Base-by-base conservation (phyloP, 1,140 invertebrate species). In the Trichonephila clavata region DNA sequence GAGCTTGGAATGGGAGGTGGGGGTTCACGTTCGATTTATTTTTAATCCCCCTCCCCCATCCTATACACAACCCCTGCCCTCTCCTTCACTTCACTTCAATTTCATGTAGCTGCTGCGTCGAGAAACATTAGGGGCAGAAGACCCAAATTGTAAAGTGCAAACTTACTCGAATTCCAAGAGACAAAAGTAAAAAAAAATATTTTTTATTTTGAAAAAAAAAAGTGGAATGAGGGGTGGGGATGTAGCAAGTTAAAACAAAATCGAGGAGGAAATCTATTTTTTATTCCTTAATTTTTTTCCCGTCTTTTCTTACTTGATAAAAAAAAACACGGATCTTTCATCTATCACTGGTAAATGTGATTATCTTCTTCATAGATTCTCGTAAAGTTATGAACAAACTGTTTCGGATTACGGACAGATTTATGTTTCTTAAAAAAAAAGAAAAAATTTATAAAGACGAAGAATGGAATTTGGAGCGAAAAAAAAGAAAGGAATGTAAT, bases 301-400 rank as follows among this genome's bases (percentile, higher is more conserved):
- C 61, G n/a, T 5, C 14, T 59, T 80, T 80, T 60, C 14, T 90
- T 77, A 24, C 21, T 39, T 14, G 16, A 24, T 10, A 21, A 68
- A n/a, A 57, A 84, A 92, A 90, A 92, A 71, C 21, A 50, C 5
- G 27, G 81, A 86, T 77, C 27, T 83, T 86, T 86, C 91, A 92
- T 92, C 83, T 92, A 92, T 92, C 91, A 92, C n/a, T 61, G 77
- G 91, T 16, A 86, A 92, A 92, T 92, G 91, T 92, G 91, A 92
- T 92, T 92, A 92, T 92, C 24, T 60, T 86, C 83, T 77, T 86
- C 90, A 92, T 92, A 81, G 77, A 59, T 39, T 91, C 39, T 18
- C n/a, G 20, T 6, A 8, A 57, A 92, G 83, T 92, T 92, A 92
- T 92, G 81, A 92, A 60, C 83, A 92, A 92, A 92, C 57, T 84